Base-by-base conservation (phyloP, 2,797 vertebrate species). In the Sebastes wilsoni region DNA sequence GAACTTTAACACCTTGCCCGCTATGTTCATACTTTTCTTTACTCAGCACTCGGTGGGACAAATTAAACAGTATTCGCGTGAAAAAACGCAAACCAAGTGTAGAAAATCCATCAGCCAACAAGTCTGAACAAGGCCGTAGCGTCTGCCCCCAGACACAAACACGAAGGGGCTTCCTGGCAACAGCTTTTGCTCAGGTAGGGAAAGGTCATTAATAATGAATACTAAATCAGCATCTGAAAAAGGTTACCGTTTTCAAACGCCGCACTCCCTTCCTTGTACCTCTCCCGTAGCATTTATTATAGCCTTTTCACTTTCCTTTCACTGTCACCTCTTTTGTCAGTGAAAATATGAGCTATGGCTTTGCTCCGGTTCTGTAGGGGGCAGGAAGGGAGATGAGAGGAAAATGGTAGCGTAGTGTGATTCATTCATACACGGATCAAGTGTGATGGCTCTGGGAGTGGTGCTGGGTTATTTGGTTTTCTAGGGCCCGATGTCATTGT, bases 131-230 rank as follows among this genome's bases (percentile, higher is more conserved):
- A 87, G 90, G 86, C 84, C 52, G 34, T 25, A 67, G 82, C 66
- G 76, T 89, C 91, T 87, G 86, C 85, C 84, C 88, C 72, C 70
- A 87, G 87, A 81, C 88, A 85, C 83, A 88, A 91, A 93, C 89
- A 93, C 79, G 23, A 78, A 88, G 85, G 85, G 81, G 82, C 88
- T 92, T 92, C 90, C 88, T 89, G 89, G 87, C 88, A 91, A 90
- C 88, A 84, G 90, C 92, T 90, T 49, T 90, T 91, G 89, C 87
- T 89, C 90, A 93, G 89, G 92, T 92, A 92, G 78, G 82, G 82
- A 94, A 95, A 94, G 94, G 94, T 93, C 93, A 91, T 92, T 93
- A 93, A 94, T 94, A 93, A 94, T 93, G 92, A 93, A 93, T 92
- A 94, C 88, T 88, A 92, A 93, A 94, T 93, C 90, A 92, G 91